These are phyloP conservation scores for Beroe ovata DNA, from an alignment of 37 sponge, comb jelly and placozoan genomes.

Conservation along the genomic window DNA sequence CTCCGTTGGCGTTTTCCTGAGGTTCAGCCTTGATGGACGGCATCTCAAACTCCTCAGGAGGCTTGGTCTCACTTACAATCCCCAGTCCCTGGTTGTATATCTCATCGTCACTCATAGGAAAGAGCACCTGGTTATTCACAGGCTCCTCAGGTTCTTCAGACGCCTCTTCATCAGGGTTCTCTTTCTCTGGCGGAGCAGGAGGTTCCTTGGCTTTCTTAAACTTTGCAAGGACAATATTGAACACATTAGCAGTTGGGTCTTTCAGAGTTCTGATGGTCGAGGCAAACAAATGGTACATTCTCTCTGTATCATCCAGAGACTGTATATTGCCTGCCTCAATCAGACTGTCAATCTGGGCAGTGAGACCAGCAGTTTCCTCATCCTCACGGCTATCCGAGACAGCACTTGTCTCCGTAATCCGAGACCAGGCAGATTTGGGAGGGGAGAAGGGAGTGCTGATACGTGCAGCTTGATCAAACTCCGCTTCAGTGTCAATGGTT, in stretches of 20 bases:
- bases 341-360: slow-evolving; percentile 16
- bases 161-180: not conserved
- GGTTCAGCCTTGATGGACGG: not conserved
- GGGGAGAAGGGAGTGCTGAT: slow-evolving; percentile 33
- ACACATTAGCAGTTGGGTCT: slow-evolving; percentile 40
- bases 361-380: slow-evolving; percentile 8
- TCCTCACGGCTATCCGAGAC: not conserved
- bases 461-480: slow-evolving; percentile 38
- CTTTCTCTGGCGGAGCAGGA: not conserved
- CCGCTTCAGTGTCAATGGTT: not conserved
- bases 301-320: slow-evolving; percentile 41
- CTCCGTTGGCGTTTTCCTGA: not conserved
- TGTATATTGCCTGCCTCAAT: slow-evolving; percentile 32
- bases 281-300: slow-evolving; percentile 30
- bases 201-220: slow-evolving; percentile 19
- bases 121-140: not conserved
- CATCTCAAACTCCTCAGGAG: slow-evolving; percentile 25
- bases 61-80: slow-evolving; percentile 12
- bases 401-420: not conserved
- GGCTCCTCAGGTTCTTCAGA: not conserved
- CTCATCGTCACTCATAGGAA: slow-evolving; percentile 63
- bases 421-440: slow-evolving; percentile 45
- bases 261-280: not conserved
- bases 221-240: slow-evolving; percentile 46
- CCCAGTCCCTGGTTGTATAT: slow-evolving; percentile 46